These are phyloP conservation scores for Emys orbicularis DNA, from an alignment of 2,797 vertebrate genomes.

Conservation along the genomic window DNA sequence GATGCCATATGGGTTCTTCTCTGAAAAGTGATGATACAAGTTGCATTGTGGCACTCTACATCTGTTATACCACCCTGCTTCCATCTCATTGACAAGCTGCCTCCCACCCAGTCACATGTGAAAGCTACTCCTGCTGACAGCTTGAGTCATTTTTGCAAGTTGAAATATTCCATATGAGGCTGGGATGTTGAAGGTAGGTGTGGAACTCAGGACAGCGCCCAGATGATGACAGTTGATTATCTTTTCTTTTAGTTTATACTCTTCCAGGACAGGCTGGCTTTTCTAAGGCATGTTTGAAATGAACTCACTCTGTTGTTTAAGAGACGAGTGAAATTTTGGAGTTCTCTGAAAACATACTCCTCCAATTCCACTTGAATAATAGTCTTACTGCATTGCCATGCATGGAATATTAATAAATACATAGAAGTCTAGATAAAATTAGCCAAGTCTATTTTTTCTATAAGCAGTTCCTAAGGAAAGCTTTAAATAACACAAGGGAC, in stretches of 20 bases:
- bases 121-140: background rate
- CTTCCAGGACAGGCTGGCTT: background rate
- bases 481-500: background rate
- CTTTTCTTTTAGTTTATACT: background rate
- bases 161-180: background rate
- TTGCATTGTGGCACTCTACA: background rate
- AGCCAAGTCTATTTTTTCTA: background rate
- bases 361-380: background rate
- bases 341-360: background rate
- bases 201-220: fast-evolving
- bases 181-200: conserved; percentile 4
- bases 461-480: background rate
- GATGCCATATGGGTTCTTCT: background rate
- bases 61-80: background rate
- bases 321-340: background rate
- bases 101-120: background rate
- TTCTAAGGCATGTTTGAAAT: conserved; percentile 3
- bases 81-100: background rate
- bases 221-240: conserved; percentile 22
- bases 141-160: background rate
- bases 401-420: background rate
- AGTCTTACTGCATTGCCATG: background rate
- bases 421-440: background rate
- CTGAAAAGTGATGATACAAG: background rate
- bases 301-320: background rate